Evolutionary conservation across 2,797 vertebrate genomes (phyloP).

Genomic region (Lagorchestes hirsutus): DNA sequence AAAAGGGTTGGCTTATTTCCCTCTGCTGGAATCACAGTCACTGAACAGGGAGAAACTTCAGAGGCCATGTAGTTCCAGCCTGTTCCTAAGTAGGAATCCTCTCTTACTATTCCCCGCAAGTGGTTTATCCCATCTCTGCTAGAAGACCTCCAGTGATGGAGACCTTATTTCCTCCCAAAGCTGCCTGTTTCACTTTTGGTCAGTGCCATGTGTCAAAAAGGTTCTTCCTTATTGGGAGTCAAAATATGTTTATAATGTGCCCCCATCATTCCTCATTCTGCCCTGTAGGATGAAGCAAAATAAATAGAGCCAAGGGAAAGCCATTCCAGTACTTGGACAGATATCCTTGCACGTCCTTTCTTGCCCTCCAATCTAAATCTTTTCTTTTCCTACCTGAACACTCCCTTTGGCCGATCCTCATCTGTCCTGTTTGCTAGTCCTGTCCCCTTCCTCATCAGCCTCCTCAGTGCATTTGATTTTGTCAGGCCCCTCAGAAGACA

Average conservation of each 20-base stretch:
- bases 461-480: not conserved
- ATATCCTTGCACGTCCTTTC: not conserved
- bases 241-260: not conserved
- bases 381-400: not conserved
- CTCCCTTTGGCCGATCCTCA: not conserved
- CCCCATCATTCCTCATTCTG: not conserved
- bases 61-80: not conserved
- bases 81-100: not conserved
- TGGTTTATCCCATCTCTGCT: not conserved
- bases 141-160: not conserved
- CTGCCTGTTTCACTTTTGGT: no score
- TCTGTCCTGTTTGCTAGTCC: not conserved
- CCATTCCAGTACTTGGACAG: not conserved
- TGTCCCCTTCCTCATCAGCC: not conserved
- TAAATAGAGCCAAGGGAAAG: not conserved
- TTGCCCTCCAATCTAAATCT: not conserved
- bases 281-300: not conserved
- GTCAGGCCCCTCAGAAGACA: not conserved
- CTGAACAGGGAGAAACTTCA: not conserved
- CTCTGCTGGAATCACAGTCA: not conserved
- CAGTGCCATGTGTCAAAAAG: no score
- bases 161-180: not conserved
- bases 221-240: not conserved
- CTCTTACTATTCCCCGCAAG: no score
- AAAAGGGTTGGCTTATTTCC: not conserved